Evolutionary conservation across 2,113 vertebrate species (phyloP).

Genomic region (Hyla sarda): DNA sequence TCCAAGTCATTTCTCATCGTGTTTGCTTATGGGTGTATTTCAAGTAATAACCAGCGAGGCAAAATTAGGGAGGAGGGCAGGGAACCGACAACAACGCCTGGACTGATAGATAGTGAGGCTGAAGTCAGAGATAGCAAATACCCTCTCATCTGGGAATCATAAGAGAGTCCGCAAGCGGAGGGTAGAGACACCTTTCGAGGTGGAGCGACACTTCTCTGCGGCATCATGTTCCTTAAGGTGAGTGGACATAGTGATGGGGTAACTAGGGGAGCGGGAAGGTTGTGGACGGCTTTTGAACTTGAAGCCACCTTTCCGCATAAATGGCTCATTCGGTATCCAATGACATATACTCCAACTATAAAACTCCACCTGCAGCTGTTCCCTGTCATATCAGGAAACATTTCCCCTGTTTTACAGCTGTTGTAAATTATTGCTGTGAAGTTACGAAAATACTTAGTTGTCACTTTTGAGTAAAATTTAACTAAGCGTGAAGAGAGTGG

Average conservation of each 20-base stretch:
- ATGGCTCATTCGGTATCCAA: neutral
- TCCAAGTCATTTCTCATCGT: neutral
- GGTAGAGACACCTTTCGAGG: neutral
- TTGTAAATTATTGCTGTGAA: neutral
- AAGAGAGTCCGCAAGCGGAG: neutral
- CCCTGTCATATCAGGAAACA: neutral
- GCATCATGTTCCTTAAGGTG: conserved; percentile 42
- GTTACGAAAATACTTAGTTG: neutral
- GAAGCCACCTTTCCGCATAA: neutral
- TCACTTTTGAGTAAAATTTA: neutral
- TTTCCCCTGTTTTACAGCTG: neutral
- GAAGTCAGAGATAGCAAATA: conserved; percentile 32
- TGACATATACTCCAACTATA: neutral
- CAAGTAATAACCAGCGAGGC: neutral
- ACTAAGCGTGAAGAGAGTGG: neutral
- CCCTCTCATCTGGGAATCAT: neutral
- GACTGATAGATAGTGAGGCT: conserved; percentile 37
- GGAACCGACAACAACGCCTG: neutral
- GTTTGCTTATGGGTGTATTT: conserved; percentile 1
- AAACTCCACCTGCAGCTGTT: neutral
- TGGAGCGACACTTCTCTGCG: neutral
- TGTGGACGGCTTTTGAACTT: neutral
- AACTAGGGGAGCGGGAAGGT: neutral
- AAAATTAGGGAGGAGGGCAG: conserved; percentile 1
- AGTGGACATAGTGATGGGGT: neutral